A percentile compares a stretch with the other conserved stretches of the same genome.
phyloP scores from a whole-genome alignment of 2,888 invertebrate species.

The Acanthoscelides obtectus region DNA sequence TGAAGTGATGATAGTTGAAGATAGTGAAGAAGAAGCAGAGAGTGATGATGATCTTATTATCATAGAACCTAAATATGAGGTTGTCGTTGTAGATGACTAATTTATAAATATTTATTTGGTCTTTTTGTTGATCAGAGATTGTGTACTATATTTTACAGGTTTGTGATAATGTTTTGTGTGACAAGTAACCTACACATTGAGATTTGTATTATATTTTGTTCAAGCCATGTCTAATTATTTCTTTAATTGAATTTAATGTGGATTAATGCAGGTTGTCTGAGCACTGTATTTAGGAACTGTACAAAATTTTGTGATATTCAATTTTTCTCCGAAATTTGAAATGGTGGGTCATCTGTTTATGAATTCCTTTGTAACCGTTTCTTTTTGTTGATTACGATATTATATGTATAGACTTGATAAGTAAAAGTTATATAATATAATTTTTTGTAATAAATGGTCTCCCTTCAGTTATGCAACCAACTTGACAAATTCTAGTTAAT shows the following conservation, averaged over 20 bases:
- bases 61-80: conserved; percentile 29
- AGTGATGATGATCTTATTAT: conserved; percentile 34
- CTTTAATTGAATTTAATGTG: neutral
- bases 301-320: neutral
- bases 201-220: neutral
- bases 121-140: conserved; percentile 1
- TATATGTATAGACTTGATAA: neutral
- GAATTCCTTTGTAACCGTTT: neutral
- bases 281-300: neutral
- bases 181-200: neutral
- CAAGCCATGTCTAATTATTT: too few relatives aligned
- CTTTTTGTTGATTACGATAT: neutral
- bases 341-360: neutral
- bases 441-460: neutral
- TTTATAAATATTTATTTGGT: conserved; percentile 5
- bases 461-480: neutral
- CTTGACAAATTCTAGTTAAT: too few relatives aligned
- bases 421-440: neutral
- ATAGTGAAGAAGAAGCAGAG: conserved; percentile 29
- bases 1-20: conserved; percentile 16
- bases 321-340: neutral
- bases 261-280: neutral
- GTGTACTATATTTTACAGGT: neutral
- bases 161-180: neutral
- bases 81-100: conserved; percentile 39